Evolutionary conservation across 2,888 invertebrate species (phyloP).

Genomic region (Sicus ferrugineus): DNA sequence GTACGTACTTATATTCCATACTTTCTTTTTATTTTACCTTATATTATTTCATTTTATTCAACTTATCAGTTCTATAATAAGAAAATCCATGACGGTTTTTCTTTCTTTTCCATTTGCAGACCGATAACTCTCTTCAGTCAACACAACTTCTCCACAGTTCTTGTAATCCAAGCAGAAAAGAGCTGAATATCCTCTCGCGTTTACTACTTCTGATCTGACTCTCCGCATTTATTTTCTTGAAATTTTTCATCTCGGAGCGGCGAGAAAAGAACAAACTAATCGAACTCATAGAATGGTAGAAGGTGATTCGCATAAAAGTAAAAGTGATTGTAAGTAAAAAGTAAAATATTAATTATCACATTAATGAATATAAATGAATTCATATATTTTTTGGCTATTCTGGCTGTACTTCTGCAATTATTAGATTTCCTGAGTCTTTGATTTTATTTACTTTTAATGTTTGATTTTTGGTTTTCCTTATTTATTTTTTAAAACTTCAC

Average conservation of each 20-base stretch:
- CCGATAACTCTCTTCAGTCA: conserved; percentile 45
- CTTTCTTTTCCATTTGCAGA: conserved; percentile 49
- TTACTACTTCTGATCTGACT: not conserved
- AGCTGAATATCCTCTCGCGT: not conserved
- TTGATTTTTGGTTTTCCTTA: too few species aligned
- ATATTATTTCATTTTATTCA: conserved; percentile 3
- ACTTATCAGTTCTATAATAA: not conserved
- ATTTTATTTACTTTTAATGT: too few species aligned
- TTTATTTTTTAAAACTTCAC: too few species aligned
- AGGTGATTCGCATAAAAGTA: conserved; percentile 83
- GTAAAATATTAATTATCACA: conserved; percentile 9
- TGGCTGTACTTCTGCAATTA: too few species aligned
- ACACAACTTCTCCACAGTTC: conserved; percentile 40
- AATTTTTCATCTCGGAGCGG: conserved; percentile 48
- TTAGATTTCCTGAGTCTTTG: too few species aligned
- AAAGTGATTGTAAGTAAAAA: conserved; percentile 74
- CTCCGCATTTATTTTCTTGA: conserved; percentile 41
- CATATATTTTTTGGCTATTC: too few species aligned
- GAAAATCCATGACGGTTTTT: not conserved
- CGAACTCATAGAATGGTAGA: conserved; percentile 88
- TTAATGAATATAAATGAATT: too few species aligned
- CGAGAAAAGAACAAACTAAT: conserved; percentile 60
- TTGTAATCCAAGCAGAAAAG: conserved; percentile 19
- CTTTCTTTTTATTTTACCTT: not conserved
- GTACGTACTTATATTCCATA: not conserved